phyloP scores from a whole-genome alignment of 2,113 vertebrate species.

The Meleagris gallopavo region DNA sequence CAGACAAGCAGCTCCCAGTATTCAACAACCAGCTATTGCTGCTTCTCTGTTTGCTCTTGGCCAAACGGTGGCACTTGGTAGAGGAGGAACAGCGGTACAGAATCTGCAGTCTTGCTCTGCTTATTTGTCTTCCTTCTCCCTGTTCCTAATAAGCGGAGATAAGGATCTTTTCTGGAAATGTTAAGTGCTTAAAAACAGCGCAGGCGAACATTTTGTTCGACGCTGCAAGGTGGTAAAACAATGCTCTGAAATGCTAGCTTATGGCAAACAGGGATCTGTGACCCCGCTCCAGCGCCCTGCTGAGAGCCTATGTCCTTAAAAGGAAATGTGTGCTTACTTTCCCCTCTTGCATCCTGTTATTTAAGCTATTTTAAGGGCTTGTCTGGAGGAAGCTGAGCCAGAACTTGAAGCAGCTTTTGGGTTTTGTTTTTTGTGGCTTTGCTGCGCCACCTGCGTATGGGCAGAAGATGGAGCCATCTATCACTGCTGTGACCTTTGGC shows the following conservation, averaged over 20 bases:
- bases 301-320: constrained; percentile 62
- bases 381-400: constrained; percentile 46
- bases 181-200: not conserved
- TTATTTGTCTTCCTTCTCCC: constrained; percentile 35
- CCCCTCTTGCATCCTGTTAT: constrained; percentile 71
- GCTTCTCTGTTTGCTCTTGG: not conserved
- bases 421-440: not conserved
- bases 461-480: not conserved
- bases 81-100: not conserved
- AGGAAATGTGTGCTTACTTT: constrained; percentile 60
- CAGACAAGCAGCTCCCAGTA: not conserved
- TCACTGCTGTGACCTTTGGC: not conserved
- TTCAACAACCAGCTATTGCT: not conserved
- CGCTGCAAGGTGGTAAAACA: constrained; percentile 27
- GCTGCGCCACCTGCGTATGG: constrained; percentile 27
- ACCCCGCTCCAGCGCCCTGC: constrained; percentile 32
- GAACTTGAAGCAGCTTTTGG: constrained; percentile 34
- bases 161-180: constrained; percentile 48
- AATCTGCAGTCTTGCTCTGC: not conserved
- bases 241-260: not conserved
- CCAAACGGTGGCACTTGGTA: not conserved
- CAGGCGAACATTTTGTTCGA: constrained; percentile 13
- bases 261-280: constrained; percentile 11
- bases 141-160: constrained; percentile 6
- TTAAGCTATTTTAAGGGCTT: constrained; percentile 72